Conservation (phyloP, 1,140 invertebrate genomes). For the Nasonia longicornis region DNA sequence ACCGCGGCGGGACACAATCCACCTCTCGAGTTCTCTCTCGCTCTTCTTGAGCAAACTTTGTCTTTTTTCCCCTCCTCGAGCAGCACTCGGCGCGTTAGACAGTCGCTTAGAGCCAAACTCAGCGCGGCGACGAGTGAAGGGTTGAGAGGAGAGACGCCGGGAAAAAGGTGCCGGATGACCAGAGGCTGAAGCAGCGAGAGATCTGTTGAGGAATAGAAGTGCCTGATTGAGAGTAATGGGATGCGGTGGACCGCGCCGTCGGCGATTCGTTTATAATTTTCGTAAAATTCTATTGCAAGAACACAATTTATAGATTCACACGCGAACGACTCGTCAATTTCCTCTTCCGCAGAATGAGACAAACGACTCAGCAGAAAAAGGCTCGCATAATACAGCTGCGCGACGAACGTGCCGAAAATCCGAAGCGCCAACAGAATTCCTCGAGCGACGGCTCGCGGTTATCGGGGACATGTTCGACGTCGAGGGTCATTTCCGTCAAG, state of each 20-base stretch:
- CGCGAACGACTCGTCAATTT: background rate
- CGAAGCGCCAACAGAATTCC: background rate
- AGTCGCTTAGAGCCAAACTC: background rate
- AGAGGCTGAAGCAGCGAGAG: background rate
- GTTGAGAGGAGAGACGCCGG: background rate
- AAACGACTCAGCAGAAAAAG: background rate
- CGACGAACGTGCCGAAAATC: background rate
- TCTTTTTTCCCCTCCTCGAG: slow-evolving; percentile 1
- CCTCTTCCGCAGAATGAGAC: background rate
- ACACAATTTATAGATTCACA: no score
- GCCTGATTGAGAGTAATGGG: background rate
- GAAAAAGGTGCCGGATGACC: background rate
- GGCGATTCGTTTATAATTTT: background rate
- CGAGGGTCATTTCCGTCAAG: background rate
- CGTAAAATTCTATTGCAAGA: no score
- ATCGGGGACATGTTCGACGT: background rate
- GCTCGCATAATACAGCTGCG: background rate
- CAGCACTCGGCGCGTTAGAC: slow-evolving; percentile 5
- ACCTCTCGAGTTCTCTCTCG: background rate
- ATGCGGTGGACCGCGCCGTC: background rate
- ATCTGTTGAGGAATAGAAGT: background rate
- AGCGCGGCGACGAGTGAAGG: background rate
- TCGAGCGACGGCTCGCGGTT: background rate
- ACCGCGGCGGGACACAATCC: background rate
- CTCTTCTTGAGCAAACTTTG: background rate